Conservation (phyloP, 2,888 invertebrate genomes). For the Drosophila subquinaria region DNA sequence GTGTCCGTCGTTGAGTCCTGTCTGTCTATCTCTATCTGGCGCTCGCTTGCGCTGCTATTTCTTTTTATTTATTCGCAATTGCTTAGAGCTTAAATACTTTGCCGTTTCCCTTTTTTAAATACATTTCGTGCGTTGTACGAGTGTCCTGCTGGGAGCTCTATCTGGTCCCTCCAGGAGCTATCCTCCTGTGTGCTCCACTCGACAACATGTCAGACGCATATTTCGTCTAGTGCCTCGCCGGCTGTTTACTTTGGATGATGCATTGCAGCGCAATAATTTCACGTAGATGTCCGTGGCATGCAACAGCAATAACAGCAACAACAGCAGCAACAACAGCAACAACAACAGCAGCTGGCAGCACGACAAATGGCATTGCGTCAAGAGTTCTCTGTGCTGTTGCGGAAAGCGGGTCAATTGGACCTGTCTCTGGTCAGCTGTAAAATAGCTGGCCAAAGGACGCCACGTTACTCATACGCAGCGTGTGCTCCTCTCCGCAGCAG, state of each 20-base stretch:
- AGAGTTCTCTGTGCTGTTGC: conserved; percentile 8
- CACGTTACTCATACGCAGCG: conserved; percentile 65
- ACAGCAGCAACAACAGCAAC: conserved; percentile 20
- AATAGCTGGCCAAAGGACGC: conserved; percentile 29
- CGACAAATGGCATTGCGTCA: conserved; percentile 32
- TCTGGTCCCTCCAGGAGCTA: background rate
- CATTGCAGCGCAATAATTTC: conserved; percentile 77
- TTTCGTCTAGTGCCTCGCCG: conserved; percentile 25
- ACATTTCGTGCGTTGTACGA: conserved; percentile 29
- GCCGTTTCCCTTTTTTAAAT: conserved; percentile 49
- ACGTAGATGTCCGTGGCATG: conserved; percentile 73
- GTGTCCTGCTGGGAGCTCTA: conserved; percentile 10
- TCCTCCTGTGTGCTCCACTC: conserved; percentile 13
- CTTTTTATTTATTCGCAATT: conserved; percentile 62
- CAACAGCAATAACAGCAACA: conserved; percentile 25
- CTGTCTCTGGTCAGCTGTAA: conserved; percentile 20
- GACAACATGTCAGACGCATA: conserved; percentile 63
- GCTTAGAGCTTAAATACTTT: conserved; percentile 69
- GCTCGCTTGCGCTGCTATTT: conserved; percentile 3
- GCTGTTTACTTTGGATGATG: conserved; percentile 73
- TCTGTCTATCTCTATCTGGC: conserved; percentile 29
- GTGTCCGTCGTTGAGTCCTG: conserved; percentile 50
- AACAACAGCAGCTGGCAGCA: conserved; percentile 35
- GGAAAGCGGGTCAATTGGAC: conserved; percentile 39
- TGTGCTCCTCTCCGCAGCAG: conserved; percentile 15